Evolutionary conservation across 1,140 invertebrate genomes (phyloP).

Genomic region (Coelopa frigida): DNA sequence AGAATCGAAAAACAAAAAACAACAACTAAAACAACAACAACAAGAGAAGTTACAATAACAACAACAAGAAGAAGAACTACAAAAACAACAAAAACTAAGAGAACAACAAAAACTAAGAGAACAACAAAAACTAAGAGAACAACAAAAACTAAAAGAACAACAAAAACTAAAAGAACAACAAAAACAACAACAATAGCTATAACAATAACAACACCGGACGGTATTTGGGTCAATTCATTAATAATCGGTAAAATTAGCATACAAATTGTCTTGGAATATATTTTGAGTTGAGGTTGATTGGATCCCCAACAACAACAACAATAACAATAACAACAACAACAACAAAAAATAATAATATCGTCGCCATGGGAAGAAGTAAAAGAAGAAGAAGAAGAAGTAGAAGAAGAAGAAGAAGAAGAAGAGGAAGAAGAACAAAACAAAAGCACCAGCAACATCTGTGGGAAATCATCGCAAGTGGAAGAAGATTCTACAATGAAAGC

Average conservation of each 20-base stretch:
- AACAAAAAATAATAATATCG: constrained; percentile 10
- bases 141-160: constrained; percentile 10
- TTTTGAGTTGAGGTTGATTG: not conserved
- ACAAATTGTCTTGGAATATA: too few relatives aligned
- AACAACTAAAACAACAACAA: constrained; percentile 1
- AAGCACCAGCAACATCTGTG: constrained; percentile 14
- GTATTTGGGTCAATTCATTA: constrained; percentile 44
- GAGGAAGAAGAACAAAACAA: constrained; percentile 13
- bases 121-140: constrained; percentile 12
- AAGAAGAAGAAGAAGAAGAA: constrained; percentile 11
- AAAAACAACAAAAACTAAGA: not conserved
- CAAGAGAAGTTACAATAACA: not conserved
- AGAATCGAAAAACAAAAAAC: not conserved
- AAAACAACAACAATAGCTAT: not conserved
- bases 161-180: not conserved
- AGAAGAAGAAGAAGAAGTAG: constrained; percentile 10
- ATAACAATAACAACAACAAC: constrained; percentile 12
- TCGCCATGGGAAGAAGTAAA: not conserved
- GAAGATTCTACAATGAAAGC: not conserved
- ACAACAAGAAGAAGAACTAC: not conserved
- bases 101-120: constrained; percentile 3
- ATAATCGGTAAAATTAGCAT: constrained; percentile 43
- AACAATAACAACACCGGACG: constrained; percentile 10
- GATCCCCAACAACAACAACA: constrained; percentile 1
- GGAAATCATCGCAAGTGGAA: not conserved